phyloP scores from a whole-genome alignment of 1,140 invertebrate genomes.

The Micrasema minimum region DNA sequence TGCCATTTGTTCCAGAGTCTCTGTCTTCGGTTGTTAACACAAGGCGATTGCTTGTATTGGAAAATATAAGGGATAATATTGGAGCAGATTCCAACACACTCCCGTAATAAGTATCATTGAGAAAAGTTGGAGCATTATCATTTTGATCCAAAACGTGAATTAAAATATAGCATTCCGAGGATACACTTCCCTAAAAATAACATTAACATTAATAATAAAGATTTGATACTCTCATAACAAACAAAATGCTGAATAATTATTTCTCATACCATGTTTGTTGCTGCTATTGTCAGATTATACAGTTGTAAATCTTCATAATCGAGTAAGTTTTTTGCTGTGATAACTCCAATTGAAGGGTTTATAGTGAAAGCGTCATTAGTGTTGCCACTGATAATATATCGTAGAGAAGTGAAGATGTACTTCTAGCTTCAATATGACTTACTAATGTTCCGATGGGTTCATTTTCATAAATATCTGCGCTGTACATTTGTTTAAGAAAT shows the following conservation, averaged over 20 bases:
- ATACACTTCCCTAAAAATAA: conserved; percentile 60
- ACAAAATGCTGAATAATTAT: conserved; percentile 4
- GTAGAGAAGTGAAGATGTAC: conserved; percentile 81
- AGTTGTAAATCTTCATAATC: conserved; percentile 76
- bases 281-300: conserved; percentile 83
- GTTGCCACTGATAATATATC: conserved; percentile 83
- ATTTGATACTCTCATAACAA: no score
- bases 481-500: conserved; percentile 48
- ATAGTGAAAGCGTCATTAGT: conserved; percentile 77
- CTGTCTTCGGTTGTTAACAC: conserved; percentile 80
- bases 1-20: conserved; percentile 82
- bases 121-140: conserved; percentile 83
- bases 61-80: conserved; percentile 75
- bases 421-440: conserved; percentile 77
- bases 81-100: conserved; percentile 79
- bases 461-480: conserved; percentile 84
- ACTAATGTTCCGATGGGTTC: conserved; percentile 79
- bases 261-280: conserved; percentile 79
- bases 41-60: conserved; percentile 72
- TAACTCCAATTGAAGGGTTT: conserved; percentile 84
- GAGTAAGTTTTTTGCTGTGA: conserved; percentile 74
- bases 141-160: conserved; percentile 79
- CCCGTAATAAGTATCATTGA: conserved; percentile 75
- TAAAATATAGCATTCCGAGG: conserved; percentile 72
- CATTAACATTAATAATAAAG: no score